Conservation (phyloP, 1,140 invertebrate species). For the Vanessa atalanta region DNA sequence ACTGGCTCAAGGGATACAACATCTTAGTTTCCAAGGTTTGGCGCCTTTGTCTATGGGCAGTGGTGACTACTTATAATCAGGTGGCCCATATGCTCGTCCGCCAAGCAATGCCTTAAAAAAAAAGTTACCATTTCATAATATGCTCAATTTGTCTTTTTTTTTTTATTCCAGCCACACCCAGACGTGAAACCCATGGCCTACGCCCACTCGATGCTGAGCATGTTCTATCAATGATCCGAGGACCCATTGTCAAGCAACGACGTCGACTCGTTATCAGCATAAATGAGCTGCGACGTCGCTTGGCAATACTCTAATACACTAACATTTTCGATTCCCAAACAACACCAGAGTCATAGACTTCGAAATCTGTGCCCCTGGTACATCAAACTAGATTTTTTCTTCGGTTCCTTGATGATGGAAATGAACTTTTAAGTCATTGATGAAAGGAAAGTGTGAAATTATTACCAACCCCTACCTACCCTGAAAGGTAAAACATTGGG, state of each 20-base stretch:
- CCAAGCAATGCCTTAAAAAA: no score
- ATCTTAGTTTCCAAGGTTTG: no score
- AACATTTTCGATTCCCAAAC: background rate
- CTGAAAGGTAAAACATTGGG: background rate
- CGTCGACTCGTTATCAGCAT: background rate
- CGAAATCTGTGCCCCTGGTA: background rate
- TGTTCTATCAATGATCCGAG: constrained; percentile 78
- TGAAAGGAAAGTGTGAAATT: background rate
- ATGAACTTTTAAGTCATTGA: background rate
- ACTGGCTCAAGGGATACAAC: no score
- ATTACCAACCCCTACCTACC: background rate
- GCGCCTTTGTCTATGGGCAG: no score
- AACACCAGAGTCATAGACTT: background rate
- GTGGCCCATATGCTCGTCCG: no score
- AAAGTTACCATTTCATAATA: background rate
- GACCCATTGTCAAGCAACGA: constrained; percentile 10
- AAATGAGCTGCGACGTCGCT: background rate
- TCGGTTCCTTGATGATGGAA: background rate
- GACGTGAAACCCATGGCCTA: constrained; percentile 98
- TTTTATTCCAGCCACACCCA: constrained; percentile 91
- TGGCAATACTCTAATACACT: background rate
- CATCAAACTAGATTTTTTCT: background rate
- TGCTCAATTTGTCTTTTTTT: constrained; percentile 13
- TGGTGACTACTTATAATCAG: no score
- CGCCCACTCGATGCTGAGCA: constrained; percentile 84